Evolutionary conservation across 2,113 vertebrate species (phyloP).

Genomic region (Sorex araneus): DNA sequence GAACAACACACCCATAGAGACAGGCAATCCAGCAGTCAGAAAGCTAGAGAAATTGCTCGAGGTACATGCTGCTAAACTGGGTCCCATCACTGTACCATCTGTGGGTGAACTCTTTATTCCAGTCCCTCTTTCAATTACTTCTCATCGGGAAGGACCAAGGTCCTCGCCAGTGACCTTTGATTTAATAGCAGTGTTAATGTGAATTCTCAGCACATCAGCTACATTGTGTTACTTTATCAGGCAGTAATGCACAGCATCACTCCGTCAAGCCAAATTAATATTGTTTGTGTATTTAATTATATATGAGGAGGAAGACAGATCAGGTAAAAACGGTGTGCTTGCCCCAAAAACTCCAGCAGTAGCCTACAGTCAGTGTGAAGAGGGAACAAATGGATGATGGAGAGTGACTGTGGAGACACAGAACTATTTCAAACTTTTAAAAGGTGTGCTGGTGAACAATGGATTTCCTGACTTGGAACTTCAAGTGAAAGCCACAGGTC

Average conservation of each 20-base stretch:
- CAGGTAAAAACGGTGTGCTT: slow-evolving; percentile 54
- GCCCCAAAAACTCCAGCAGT: slow-evolving; percentile 52
- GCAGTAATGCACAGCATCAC: slow-evolving; percentile 47
- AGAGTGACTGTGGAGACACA: neutral
- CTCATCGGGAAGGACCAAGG: neutral
- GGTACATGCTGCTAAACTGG: neutral
- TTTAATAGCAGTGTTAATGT: slow-evolving; percentile 47
- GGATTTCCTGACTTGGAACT: neutral
- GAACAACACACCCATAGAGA: slow-evolving; percentile 43
- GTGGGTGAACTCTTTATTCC: neutral
- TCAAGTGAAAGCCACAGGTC: neutral
- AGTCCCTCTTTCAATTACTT: slow-evolving; percentile 26
- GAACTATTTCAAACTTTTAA: neutral
- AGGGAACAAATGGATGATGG: neutral
- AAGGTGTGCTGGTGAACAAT: neutral
- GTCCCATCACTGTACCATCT: slow-evolving; percentile 53
- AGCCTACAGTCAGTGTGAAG: neutral
- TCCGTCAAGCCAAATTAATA: slow-evolving; percentile 35
- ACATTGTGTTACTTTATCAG: slow-evolving; percentile 42
- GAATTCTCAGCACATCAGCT: slow-evolving; percentile 61
- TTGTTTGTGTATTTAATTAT: slow-evolving; percentile 68
- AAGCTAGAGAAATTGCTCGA: slow-evolving; percentile 46
- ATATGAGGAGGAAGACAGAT: slow-evolving; percentile 20
- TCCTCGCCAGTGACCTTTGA: slow-evolving; percentile 22
- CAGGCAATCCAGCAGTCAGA: slow-evolving; percentile 38